These are phyloP conservation scores for Sturnus vulgaris DNA, from an alignment of 2,113 vertebrate genomes.

Conservation along the genomic window DNA sequence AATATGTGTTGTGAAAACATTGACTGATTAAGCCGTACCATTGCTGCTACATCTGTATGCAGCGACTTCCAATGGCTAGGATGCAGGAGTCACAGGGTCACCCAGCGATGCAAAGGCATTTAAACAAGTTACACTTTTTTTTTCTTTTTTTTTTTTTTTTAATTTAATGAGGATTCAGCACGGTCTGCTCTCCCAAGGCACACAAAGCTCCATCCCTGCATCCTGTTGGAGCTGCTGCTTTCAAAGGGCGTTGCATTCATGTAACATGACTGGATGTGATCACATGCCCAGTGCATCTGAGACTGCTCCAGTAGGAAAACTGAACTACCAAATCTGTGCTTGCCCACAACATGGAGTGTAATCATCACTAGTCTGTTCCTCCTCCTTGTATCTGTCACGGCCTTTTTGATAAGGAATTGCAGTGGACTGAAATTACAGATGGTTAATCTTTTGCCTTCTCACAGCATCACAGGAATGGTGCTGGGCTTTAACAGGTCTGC, in stretches of 20 bases:
- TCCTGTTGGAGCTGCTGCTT: not conserved
- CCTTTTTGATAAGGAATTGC: not conserved
- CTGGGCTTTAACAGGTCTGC: not conserved
- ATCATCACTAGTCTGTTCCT: not conserved
- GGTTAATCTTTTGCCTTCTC: not conserved
- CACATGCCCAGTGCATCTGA: not conserved
- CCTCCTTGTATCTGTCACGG: not conserved
- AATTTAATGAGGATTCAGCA: not conserved
- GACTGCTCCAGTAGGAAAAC: not conserved
- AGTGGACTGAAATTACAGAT: not conserved
- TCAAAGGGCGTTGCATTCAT: not conserved
- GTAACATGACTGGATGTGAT: not conserved
- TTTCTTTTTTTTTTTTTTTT: too few relatives aligned
- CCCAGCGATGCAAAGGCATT: not conserved
- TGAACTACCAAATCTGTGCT: not conserved
- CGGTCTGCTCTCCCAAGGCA: not conserved
- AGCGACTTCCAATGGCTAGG: not conserved
- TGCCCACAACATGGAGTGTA: not conserved
- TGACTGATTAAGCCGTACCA: conserved; percentile 35
- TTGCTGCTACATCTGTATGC: conserved; percentile 49
- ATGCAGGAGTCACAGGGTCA: not conserved
- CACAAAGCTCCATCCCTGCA: not conserved
- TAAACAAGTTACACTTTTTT: not conserved
- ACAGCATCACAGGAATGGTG: not conserved
- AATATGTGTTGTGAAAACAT: conserved; percentile 67